These are phyloP conservation scores for Conus canariensis DNA, from an alignment of 2,888 invertebrate genomes.

Conservation along the genomic window DNA sequence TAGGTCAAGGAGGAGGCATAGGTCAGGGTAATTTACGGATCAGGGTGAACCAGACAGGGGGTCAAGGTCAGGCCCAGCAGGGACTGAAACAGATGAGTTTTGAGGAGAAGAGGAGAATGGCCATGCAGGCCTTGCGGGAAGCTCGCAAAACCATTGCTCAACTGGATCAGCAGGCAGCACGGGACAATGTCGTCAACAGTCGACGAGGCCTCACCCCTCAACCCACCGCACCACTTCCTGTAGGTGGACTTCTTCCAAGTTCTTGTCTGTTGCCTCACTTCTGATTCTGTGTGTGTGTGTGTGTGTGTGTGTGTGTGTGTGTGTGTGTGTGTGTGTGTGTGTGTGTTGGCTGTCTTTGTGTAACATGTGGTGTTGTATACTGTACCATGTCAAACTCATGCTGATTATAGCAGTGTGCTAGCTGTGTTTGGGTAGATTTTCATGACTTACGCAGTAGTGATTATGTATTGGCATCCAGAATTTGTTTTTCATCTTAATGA, in stretches of 20 bases:
- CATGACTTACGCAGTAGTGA: too few relatives aligned
- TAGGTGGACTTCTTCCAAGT: neutral
- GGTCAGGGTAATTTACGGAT: neutral
- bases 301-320: neutral
- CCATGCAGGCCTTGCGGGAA: slow-evolving; percentile 15
- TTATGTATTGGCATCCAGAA: too few relatives aligned
- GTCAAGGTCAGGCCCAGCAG: neutral
- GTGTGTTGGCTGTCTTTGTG: neutral
- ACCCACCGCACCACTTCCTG: neutral
- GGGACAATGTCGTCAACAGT: neutral
- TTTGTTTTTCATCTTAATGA: too few relatives aligned
- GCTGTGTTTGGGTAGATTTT: too few relatives aligned
- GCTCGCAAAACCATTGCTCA: slow-evolving; percentile 30
- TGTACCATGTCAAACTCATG: too few relatives aligned
- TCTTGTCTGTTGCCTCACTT: neutral
- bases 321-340: too few relatives aligned
- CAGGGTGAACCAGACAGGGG: neutral
- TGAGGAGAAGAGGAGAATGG: neutral
- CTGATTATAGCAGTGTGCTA: too few relatives aligned
- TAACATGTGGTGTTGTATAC: neutral
- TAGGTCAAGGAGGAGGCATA: neutral
- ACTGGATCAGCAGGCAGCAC: slow-evolving; percentile 24
- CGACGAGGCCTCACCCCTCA: slow-evolving; percentile 16
- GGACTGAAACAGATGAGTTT: neutral
- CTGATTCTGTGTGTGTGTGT: too few relatives aligned